Percentiles rank a stretch among this genome's conserved stretches.
phyloP scores from a whole-genome alignment of 2,888 invertebrate genomes.

The Epistrophe eligans region DNA sequence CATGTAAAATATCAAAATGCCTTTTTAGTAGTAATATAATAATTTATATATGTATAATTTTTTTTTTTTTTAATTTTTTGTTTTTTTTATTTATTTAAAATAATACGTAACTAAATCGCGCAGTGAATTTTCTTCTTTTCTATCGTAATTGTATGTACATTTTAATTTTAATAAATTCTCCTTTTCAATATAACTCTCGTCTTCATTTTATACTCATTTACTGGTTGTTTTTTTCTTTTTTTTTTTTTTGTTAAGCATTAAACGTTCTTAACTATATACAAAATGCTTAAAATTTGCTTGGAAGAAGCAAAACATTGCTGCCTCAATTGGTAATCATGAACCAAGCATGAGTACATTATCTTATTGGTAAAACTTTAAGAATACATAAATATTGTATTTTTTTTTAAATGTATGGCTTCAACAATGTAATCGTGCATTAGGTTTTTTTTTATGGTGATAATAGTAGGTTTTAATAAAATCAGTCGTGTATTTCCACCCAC shows the following conservation, averaged over 20 bases:
- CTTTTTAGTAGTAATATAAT: slow-evolving; percentile 71
- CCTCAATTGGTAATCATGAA: slow-evolving; percentile 44
- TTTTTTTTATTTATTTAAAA: slow-evolving; percentile 59
- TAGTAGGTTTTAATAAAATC: slow-evolving; percentile 77
- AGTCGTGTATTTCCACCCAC: slow-evolving; percentile 85
- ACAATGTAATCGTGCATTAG: slow-evolving; percentile 67
- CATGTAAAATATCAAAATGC: slow-evolving; percentile 77
- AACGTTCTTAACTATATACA: slow-evolving; percentile 73
- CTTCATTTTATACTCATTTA: slow-evolving; percentile 51
- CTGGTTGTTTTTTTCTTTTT: slow-evolving; percentile 33
- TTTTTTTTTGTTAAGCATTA: slow-evolving; percentile 58
- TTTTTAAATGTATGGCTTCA: slow-evolving; percentile 63
- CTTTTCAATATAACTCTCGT: slow-evolving; percentile 48
- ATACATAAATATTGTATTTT: slow-evolving; percentile 62
- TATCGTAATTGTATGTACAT: slow-evolving; percentile 67
- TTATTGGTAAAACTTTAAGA: slow-evolving; percentile 70
- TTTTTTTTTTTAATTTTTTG: slow-evolving; percentile 23
- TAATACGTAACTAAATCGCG: slow-evolving; percentile 70
- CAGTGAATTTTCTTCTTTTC: slow-evolving; percentile 60
- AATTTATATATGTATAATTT: slow-evolving; percentile 57
- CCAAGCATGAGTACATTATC: slow-evolving; percentile 68
- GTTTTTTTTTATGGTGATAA: slow-evolving; percentile 55
- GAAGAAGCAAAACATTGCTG: slow-evolving; percentile 57
- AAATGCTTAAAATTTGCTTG: slow-evolving; percentile 62
- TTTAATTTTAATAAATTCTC: slow-evolving; percentile 67